A percentile compares a stretch with the other conserved stretches of the same genome.
Conservation (phyloP, 2,797 vertebrate genomes). For the Muraenolepis orangiensis region DNA sequence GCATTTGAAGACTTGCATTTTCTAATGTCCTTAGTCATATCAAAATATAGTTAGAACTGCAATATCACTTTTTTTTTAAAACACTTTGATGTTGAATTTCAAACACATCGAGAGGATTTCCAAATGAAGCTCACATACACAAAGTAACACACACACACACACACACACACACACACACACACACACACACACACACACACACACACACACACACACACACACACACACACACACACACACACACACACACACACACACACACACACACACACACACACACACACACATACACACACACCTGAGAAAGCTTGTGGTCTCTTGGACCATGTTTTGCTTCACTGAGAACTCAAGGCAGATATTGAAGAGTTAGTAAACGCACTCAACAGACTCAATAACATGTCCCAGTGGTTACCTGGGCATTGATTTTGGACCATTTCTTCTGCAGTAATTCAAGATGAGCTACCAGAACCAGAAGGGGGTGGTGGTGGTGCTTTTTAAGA, state of each 20-base stretch:
- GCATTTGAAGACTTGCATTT: too few species aligned
- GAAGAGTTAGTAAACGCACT: constrained; percentile 1
- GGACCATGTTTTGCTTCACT: not conserved
- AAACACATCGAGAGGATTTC: not conserved
- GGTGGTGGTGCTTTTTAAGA: not conserved
- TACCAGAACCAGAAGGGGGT: too few species aligned
- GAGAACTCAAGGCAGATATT: not conserved
- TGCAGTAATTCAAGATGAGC: not conserved
- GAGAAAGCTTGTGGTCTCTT: not conserved
- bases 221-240: too few species aligned
- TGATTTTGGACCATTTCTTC: not conserved
- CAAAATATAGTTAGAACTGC: not conserved
- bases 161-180: too few species aligned
- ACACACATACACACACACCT: not conserved
- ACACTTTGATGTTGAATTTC: not conserved
- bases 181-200: too few species aligned
- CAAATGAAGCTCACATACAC: too few species aligned
- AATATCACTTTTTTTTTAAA: not conserved
- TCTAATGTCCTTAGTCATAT: too few species aligned
- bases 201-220: too few species aligned
- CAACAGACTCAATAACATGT: not conserved
- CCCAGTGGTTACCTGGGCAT: not conserved
- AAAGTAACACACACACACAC: too few species aligned
- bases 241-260: not conserved
- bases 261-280: not conserved